Evolutionary conservation across 2,888 invertebrate species (phyloP).

Genomic region (Drosophila differens): DNA sequence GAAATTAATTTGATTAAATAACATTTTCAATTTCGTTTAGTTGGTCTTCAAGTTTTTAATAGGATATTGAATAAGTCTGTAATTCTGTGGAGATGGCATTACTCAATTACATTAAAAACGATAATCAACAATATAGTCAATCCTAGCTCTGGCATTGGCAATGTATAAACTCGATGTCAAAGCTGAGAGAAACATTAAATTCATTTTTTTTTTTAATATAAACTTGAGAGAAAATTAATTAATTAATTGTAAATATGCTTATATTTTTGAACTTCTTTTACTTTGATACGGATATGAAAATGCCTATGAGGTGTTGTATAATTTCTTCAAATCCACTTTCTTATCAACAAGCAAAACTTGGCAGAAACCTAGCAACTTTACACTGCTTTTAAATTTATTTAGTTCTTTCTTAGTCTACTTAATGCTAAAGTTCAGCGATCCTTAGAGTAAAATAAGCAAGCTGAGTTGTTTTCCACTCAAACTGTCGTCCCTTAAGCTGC

Average conservation of each 20-base stretch:
- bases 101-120: neutral
- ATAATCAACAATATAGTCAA: neutral
- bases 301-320: neutral
- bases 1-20: neutral
- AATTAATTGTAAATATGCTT: neutral
- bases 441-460: neutral
- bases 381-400: too few species aligned
- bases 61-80: too few species aligned
- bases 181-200: neutral
- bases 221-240: neutral
- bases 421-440: neutral
- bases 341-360: neutral
- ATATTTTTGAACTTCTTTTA: neutral
- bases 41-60: neutral
- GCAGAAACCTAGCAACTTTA: neutral
- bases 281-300: neutral
- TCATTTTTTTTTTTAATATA: neutral
- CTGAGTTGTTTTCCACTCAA: constrained; percentile 9
- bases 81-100: neutral
- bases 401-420: neutral
- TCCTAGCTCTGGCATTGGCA: neutral
- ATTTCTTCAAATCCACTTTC: neutral
- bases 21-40: neutral
- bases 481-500: constrained; percentile 36
- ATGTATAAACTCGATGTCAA: neutral